These are phyloP conservation scores for Trogon surrucura DNA, from an alignment of 2,113 vertebrate genomes.

Conservation along the genomic window DNA sequence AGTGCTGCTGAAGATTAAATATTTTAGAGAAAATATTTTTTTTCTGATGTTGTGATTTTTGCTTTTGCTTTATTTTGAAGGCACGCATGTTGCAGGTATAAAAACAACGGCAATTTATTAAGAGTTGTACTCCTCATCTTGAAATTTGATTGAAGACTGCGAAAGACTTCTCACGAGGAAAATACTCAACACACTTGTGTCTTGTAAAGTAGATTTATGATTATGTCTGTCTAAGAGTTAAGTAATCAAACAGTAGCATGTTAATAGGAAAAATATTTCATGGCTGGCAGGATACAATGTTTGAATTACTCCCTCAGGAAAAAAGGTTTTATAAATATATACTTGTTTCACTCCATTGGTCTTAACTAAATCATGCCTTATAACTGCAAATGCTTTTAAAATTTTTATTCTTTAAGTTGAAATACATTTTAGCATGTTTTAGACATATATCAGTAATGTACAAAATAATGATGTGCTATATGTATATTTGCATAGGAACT, in stretches of 20 bases:
- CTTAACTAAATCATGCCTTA: not conserved
- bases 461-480: not conserved
- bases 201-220: not conserved
- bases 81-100: fast-evolving
- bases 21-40: not conserved
- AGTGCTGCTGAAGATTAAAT: not conserved
- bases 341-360: not conserved
- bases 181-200: not conserved
- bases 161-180: not conserved
- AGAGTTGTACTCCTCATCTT: not conserved
- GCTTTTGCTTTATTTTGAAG: not conserved
- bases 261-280: conserved; percentile 10
- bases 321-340: not conserved
- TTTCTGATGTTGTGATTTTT: not conserved
- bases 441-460: not conserved
- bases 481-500: not conserved
- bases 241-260: not conserved
- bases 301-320: not conserved
- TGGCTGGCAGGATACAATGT: not conserved
- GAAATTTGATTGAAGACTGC: not conserved
- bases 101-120: not conserved
- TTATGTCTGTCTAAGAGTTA: not conserved
- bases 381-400: conserved; percentile 4
- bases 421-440: not conserved
- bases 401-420: not conserved